Base-by-base conservation (phyloP, 2,113 vertebrate genomes). In the Scophthalmus maximus region DNA sequence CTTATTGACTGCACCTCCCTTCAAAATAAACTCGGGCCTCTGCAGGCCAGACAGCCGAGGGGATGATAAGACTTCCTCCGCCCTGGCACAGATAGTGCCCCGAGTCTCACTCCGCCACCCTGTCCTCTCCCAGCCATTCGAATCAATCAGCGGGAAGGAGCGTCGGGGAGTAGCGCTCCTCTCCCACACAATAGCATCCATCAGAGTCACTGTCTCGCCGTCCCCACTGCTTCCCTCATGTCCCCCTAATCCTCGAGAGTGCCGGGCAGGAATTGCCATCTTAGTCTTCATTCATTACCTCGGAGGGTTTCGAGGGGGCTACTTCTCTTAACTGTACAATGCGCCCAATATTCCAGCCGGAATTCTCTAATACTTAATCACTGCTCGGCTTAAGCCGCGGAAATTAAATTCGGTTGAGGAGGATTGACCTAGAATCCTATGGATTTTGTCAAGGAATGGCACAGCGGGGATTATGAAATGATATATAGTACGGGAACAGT, bases 351-450 rank as follows among this genome's bases (percentile, higher is more conserved):
- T 87, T 78, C 55, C 51, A 53, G n/a, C 15, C 60, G 68, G 50
- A 65, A 62, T 72, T 76, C 61, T 70, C 51, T 50, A 36, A 27
- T 27, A 66, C 73, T 85, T 85, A 87, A 88, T 87, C 73, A 71
- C 68, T 26, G 76, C 79, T 69, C 42, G 59, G 84, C 66, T 84
- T 68, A 79, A 87, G 67, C 79, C 77, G 60, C 73, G n/a, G 56
- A 78, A 83, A 86, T 70, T 38, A 82, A 81, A 82, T 85, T 80
- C 44, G 68, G 59, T 64, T 65, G 27, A 70, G 65, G 57, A 76
- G 73, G 80, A 84, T 51, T 91, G 87, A 84, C 85, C 84, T 65
- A 80, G 60, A 86, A 84, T 85, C 63, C 68, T 74, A 29, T 78
- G 66, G 70, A 79, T 81, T 79, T 55, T 63, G 40, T 78, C 36